Evolutionary conservation across 2,888 invertebrate species (phyloP), one percentile per base, ranked within the genome.

Genomic region (Scaptomyza caliginosa): DNA sequence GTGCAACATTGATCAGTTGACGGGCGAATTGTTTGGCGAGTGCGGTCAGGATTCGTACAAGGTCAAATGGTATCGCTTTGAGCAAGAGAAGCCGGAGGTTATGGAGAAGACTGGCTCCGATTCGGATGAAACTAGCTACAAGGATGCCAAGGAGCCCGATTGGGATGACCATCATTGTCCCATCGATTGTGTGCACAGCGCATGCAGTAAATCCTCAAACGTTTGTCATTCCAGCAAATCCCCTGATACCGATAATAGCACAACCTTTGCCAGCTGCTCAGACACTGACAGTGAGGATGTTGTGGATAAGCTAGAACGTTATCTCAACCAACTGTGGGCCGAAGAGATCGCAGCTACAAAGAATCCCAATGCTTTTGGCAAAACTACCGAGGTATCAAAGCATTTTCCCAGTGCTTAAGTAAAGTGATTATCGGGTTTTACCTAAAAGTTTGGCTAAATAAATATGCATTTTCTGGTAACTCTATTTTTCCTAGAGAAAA

Each of bases 1-100:
- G 63, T 88, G 89, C 74, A 77, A 82, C 38, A 77, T 90, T 4
- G 82, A 89, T 30, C 74, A 60, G 28, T 23, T 77, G 43, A 90
- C 88, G 1, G 80, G 86, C 21, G 69, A 80, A 24, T 24, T 77
- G 49, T 75, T 56, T n/a, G 76, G 77, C 0, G 89, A 89, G 16
- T 90, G 89, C 23, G 84, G 89, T 11, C 89, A 88, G 59, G 89
- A 89, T 11, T 87, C 90, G 3, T 89, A 77, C 51, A 76, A 87
- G 54, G 89, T 90, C 32, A 79, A 78, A 17, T 89, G 89, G 89
- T 70, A 82, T 26, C 86, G 88, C 4, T 11, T 83, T 13, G 79
- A 90, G 42, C 58, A 81, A 0, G 36, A 55, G 8, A 46, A 39
- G 24, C 6, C 28, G 39, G 4, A 13, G 6, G 2, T 5, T 3